These are phyloP conservation scores for Loris lydekkerianus DNA, from an alignment of 2,797 vertebrate species.

Conservation along the genomic window DNA sequence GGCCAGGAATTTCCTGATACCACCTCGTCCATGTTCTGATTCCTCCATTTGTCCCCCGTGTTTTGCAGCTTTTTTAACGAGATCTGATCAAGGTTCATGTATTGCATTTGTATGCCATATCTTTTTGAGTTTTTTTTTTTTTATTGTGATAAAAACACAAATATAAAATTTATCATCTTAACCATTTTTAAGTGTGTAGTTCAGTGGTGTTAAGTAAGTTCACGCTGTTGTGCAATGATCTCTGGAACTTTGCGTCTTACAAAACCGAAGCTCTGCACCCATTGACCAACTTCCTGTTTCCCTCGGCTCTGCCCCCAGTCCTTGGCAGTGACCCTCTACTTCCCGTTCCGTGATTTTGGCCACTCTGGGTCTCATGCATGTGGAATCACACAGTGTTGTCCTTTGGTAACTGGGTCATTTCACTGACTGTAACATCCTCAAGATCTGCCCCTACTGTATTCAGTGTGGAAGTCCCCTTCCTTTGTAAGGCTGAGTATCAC, in stretches of 20 bases:
- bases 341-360: background rate
- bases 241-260: background rate
- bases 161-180: background rate
- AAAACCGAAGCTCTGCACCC: too few species aligned
- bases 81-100: background rate
- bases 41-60: background rate
- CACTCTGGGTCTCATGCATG: background rate
- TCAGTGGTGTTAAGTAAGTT: background rate
- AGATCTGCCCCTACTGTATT: rapidly evolving
- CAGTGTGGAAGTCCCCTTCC: background rate
- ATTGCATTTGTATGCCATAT: background rate
- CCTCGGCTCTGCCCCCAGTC: background rate
- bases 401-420: background rate
- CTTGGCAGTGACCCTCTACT: background rate
- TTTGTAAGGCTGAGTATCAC: background rate
- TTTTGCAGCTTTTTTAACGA: background rate
- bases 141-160: background rate
- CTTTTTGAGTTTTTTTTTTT: background rate
- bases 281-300: background rate
- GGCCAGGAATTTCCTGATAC: background rate
- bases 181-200: background rate
- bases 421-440: background rate
- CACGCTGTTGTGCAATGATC: too few species aligned
- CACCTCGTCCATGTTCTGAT: background rate
- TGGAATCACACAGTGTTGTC: too few species aligned